Base-by-base conservation (phyloP, 1,140 invertebrate genomes). In the Heliconius nattereri region DNA sequence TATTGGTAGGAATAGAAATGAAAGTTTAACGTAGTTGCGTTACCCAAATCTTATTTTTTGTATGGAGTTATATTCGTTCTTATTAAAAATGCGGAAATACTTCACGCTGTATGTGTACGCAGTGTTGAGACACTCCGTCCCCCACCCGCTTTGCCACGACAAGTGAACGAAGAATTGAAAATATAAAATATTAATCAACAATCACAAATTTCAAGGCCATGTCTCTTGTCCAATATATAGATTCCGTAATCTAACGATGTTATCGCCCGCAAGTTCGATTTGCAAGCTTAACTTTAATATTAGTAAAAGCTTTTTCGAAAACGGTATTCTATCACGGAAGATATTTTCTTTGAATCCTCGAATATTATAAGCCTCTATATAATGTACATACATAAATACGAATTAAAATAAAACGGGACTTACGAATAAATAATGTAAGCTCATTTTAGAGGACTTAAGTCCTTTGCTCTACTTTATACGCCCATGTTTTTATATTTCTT, bases 371-470 rank as follows among this genome's bases (percentile, higher is more conserved):
- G 91, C 87, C 85, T 89, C 86, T 87, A 87, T 90, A 89, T 90
- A 92, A 92, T 89, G 86, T 88, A 85, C 81, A 89, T 87, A 89
- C 90, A 92, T 92, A 93, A 93, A 92, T 93, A 87, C 87, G 89
- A 91, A 91, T 93, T 91, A 91, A 91, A 91, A 90, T 81, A 81
- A 88, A 93, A 89, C 86, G 89, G 87, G 87, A 81, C 85, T 84
- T 81, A 73, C 84, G 87, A 90, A 93, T 92, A 91, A 93, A 91
- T 91, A 91, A 92, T 92, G 90, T 83, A 81, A 81, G 76, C 87
- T 89, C 90, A 87, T 92, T 91, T 93, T 89, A 92, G 85, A 89
- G 89, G 89, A 86, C 91, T 91, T 92, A 92, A 88, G 87, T 90
- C 88, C 86, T 81, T 79, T 84, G 85, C 85, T 85, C 86, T 79